phyloP scores from a whole-genome alignment of 2,113 vertebrate genomes.

The Clinocottus analis region DNA sequence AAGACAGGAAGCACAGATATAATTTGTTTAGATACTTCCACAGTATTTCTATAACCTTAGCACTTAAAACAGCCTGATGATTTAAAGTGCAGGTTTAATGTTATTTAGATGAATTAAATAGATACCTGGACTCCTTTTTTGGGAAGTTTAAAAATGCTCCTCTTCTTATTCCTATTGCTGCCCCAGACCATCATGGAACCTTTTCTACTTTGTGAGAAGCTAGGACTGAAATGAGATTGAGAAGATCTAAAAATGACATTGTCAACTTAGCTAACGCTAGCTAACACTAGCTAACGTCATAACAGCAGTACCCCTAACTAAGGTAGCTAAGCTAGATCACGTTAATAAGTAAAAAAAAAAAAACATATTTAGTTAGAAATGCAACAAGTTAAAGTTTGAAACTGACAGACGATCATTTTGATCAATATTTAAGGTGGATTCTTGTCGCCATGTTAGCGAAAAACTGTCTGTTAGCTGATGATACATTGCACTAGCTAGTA shows the following conservation, averaged over 20 bases:
- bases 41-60: neutral
- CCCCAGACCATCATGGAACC: neutral
- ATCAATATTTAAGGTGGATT: too few species aligned
- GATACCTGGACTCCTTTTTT: neutral
- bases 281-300: neutral
- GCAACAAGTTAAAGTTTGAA: too few species aligned
- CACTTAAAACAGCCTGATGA: neutral
- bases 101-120: neutral
- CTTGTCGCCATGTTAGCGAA: too few species aligned
- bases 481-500: neutral
- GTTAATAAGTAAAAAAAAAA: neutral
- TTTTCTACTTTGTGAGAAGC: neutral
- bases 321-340: neutral
- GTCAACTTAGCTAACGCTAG: too few species aligned
- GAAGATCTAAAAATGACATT: neutral
- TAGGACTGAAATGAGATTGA: neutral
- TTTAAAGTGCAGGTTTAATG: too few species aligned
- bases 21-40: neutral
- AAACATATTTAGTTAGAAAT: too few species aligned
- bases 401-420: too few species aligned
- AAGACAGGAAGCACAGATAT: conserved; percentile 10
- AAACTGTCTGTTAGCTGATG: too few species aligned
- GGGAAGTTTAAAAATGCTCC: neutral
- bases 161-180: neutral
- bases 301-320: too few species aligned